Conservation (phyloP, 1,140 invertebrate genomes). For the Apis florea region DNA sequence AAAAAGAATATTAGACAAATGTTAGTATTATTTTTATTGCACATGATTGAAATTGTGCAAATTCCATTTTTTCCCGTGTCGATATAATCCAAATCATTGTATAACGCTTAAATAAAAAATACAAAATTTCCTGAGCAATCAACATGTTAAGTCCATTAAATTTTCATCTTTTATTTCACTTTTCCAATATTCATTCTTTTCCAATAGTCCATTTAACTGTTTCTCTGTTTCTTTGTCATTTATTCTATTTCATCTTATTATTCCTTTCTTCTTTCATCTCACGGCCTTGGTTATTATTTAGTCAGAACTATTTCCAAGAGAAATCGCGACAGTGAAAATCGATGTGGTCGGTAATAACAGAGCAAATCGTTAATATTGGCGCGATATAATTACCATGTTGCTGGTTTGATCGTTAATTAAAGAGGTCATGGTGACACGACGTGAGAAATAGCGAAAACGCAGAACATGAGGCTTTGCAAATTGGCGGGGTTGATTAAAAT, state of each 20-base stretch:
- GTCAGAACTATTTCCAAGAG: no score
- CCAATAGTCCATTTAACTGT: not conserved
- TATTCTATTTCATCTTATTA: not conserved
- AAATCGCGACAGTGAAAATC: not conserved
- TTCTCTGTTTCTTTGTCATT: not conserved
- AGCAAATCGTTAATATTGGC: not conserved
- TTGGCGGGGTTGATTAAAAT: constrained; percentile 23
- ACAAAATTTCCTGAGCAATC: no score
- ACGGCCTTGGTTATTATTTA: no score
- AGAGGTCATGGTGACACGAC: not conserved
- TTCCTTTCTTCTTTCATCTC: no score
- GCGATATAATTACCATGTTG: constrained; percentile 5
- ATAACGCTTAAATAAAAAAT: no score
- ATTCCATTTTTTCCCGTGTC: no score
- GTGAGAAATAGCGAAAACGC: constrained; percentile 8
- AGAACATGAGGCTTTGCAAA: not conserved
- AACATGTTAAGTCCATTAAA: not conserved
- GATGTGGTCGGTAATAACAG: not conserved
- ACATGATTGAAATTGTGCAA: no score
- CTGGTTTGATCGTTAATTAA: constrained; percentile 31
- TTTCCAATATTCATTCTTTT: no score
- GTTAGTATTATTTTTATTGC: no score
- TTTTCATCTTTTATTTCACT: not conserved
- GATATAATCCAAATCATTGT: no score
- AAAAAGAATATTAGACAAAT: no score